Conservation (phyloP, 2,888 invertebrate species). For the Pteria penguin region DNA sequence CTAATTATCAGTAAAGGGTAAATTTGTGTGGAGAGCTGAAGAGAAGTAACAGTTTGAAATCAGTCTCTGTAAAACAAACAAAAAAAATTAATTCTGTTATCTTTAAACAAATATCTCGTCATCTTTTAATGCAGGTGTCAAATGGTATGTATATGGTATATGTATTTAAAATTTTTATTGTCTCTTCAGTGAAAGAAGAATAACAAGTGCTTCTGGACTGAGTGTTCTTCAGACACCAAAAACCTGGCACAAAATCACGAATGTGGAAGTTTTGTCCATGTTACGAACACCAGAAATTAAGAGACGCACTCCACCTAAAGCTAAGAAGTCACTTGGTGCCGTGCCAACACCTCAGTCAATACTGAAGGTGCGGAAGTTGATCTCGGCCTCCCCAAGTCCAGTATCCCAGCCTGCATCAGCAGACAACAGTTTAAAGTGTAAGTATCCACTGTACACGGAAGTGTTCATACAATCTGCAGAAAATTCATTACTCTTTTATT, state of each 20-base stretch:
- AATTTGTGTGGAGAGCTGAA: no score
- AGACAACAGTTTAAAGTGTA: conserved; percentile 14
- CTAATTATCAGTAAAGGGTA: no score
- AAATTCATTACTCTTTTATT: no score
- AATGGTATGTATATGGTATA: not conserved
- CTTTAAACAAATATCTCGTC: no score
- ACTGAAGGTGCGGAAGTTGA: conserved; percentile 82
- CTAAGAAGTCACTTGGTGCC: conserved; percentile 61
- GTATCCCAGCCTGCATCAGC: conserved; percentile 11
- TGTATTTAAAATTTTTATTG: not conserved
- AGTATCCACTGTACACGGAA: no score
- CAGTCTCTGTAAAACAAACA: no score
- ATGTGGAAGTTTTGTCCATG: conserved; percentile 77
- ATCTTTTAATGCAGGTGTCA: no score
- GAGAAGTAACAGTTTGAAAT: no score
- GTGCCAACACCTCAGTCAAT: conserved; percentile 85
- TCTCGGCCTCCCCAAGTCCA: conserved; percentile 53
- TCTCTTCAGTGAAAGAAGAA: not conserved
- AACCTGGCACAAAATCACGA: conserved; percentile 39
- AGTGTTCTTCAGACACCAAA: not conserved
- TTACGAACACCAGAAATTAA: conserved; percentile 84
- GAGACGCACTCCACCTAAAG: conserved; percentile 72
- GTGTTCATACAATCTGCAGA: no score
- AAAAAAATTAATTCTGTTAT: no score
- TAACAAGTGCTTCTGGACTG: not conserved